Percentiles rank a stretch among this genome's conserved stretches.
These are phyloP conservation scores for Antechinus flavipes DNA, from an alignment of 2,113 vertebrate genomes.

Conservation along the genomic window DNA sequence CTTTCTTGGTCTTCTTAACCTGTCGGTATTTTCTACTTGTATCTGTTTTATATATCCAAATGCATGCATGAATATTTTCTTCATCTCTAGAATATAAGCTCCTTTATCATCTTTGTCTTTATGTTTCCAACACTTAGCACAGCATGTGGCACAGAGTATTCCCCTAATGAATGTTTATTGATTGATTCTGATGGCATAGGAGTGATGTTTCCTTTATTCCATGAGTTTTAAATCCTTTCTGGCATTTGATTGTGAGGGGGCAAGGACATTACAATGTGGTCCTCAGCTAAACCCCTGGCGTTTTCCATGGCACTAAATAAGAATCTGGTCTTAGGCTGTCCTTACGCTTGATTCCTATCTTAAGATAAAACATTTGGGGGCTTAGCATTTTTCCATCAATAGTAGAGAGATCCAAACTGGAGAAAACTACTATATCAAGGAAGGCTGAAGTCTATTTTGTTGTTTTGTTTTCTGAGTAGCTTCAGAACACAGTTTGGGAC, in stretches of 20 bases:
- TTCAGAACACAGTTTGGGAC: background rate
- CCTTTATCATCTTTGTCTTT: background rate
- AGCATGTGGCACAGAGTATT: background rate
- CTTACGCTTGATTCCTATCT: background rate
- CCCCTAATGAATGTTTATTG: background rate
- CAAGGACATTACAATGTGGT: background rate
- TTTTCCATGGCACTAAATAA: background rate
- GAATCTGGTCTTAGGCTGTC: background rate
- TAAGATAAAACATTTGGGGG: background rate
- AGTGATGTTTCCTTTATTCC: background rate
- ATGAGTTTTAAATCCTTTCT: background rate
- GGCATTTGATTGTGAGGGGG: background rate
- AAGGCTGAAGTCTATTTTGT: background rate
- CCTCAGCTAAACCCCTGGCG: background rate
- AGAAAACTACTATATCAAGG: background rate
- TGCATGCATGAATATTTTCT: background rate
- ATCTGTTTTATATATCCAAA: background rate
- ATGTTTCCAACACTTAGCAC: background rate
- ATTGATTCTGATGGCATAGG: background rate
- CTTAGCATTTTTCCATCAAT: background rate
- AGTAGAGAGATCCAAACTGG: background rate
- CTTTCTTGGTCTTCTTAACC: background rate
- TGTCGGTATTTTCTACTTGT: background rate
- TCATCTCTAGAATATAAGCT: background rate
- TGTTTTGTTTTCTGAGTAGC: background rate